Conservation (phyloP, 2,888 invertebrate genomes). For the Melanophora roralis region DNA sequence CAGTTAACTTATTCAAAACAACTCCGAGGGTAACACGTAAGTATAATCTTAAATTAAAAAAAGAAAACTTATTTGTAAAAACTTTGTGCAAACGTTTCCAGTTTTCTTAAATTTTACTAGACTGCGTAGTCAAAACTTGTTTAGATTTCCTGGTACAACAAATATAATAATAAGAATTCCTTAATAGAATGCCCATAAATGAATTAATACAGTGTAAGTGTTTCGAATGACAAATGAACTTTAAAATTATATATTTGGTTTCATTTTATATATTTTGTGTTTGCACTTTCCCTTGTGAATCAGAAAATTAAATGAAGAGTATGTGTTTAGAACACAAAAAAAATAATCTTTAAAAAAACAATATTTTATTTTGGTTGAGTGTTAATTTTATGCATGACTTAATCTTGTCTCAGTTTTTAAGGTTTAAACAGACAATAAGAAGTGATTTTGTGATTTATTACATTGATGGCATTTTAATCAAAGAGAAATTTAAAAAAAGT, state of each 20-base stretch:
- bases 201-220: slow-evolving; percentile 21
- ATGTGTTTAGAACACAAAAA: slow-evolving; percentile 4
- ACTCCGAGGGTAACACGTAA: too few species aligned
- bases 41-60: too few species aligned
- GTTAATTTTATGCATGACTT: slow-evolving; percentile 34
- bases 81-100: too few species aligned
- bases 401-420: neutral
- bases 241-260: neutral
- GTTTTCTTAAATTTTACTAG: too few species aligned
- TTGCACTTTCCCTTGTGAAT: neutral
- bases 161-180: neutral
- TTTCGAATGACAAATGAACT: slow-evolving; percentile 23
- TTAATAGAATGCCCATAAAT: slow-evolving; percentile 2
- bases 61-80: too few species aligned
- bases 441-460: neutral
- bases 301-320: neutral
- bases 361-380: neutral
- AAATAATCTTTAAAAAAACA: neutral
- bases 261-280: neutral
- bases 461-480: neutral
- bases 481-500: too few species aligned
- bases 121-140: too few species aligned
- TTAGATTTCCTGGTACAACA: too few species aligned
- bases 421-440: neutral
- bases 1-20: too few species aligned